Conservation (phyloP, 2,888 invertebrate genomes). For the Agonopterix heracliana region DNA sequence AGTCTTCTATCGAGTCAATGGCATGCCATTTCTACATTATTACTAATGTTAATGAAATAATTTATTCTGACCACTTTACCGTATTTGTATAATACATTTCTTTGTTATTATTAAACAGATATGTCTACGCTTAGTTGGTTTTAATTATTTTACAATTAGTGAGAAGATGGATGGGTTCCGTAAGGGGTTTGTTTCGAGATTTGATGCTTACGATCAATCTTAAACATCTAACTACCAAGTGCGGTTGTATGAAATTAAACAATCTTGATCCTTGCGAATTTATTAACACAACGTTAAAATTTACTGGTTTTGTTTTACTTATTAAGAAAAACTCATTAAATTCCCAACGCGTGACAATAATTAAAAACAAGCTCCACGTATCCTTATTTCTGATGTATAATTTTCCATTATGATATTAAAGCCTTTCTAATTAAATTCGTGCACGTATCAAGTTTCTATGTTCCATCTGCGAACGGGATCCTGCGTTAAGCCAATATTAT, state of each 20-base stretch:
- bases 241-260: conserved; percentile 3
- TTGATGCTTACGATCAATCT: conserved; percentile 32
- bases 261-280: conserved; percentile 15
- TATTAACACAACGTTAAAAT: neutral
- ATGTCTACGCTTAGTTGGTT: conserved; percentile 39
- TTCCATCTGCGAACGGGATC: conserved; percentile 51
- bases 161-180: conserved; percentile 42
- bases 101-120: conserved; percentile 28
- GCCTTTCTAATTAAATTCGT: conserved; percentile 53
- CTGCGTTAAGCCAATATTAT: conserved; percentile 69
- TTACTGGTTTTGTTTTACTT: neutral
- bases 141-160: conserved; percentile 57
- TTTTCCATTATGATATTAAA: conserved; percentile 31
- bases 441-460: conserved; percentile 58
- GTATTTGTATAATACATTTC: neutral
- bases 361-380: conserved; percentile 3
- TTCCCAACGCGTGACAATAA: conserved; percentile 2
- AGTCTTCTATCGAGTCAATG: too few species aligned
- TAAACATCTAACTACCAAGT: conserved; percentile 3
- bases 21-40: too few species aligned
- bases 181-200: conserved; percentile 35
- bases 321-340: neutral
- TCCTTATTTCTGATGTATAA: conserved; percentile 17
- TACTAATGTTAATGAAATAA: too few species aligned
- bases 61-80: too few species aligned